These are phyloP conservation scores for Blera fallax DNA, from an alignment of 2,888 invertebrate genomes.

Conservation along the genomic window DNA sequence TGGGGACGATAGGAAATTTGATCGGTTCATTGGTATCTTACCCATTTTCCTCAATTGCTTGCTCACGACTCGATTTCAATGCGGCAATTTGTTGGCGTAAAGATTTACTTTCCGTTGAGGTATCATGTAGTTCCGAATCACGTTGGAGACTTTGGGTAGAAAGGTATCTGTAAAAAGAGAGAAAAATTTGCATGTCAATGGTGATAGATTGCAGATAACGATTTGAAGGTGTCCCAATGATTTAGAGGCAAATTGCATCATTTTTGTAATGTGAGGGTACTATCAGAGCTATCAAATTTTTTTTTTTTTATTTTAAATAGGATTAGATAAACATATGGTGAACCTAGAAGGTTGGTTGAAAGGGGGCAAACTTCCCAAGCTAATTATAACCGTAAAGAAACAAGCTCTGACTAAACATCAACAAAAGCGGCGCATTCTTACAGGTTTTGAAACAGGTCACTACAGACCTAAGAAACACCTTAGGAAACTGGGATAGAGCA, in stretches of 20 bases:
- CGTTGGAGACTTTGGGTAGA: conserved; percentile 77
- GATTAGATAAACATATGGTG: no score
- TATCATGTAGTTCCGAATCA: conserved; percentile 79
- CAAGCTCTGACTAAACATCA: no score
- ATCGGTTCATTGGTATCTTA: conserved; percentile 71
- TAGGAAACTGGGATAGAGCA: no score
- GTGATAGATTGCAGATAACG: neutral
- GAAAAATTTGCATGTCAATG: conserved; percentile 29
- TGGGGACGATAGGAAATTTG: conserved; percentile 10
- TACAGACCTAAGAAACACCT: no score
- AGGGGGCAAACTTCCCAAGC: no score
- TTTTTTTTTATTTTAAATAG: no score
- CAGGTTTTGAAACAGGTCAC: no score
- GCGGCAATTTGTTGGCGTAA: conserved; percentile 79
- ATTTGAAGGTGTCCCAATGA: neutral
- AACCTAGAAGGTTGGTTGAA: no score
- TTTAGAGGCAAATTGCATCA: neutral
- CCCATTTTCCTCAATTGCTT: conserved; percentile 80
- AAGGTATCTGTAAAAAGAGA: conserved; percentile 76
- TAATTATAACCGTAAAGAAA: no score
- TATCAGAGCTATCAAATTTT: no score
- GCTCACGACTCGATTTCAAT: conserved; percentile 79
- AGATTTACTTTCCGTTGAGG: conserved; percentile 79
- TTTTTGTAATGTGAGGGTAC: neutral
- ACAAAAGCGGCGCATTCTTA: no score